phyloP scores from a whole-genome alignment of 2,888 invertebrate species.

The Calameuta pallipes region DNA sequence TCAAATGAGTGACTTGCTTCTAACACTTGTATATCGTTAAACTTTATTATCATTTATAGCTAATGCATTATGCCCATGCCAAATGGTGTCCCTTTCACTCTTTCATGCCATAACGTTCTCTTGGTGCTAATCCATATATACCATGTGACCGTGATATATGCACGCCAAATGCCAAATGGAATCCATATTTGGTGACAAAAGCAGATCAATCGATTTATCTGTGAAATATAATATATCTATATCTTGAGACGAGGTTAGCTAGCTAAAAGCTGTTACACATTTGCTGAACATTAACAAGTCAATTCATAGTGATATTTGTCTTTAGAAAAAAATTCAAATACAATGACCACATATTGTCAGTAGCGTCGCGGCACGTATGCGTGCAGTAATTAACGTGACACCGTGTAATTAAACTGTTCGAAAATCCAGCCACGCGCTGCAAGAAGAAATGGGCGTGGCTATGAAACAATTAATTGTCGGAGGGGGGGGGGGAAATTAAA shows the following conservation, averaged over 20 bases:
- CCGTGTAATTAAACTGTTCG: not conserved
- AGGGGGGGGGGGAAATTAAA: too few species aligned
- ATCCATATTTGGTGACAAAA: not conserved
- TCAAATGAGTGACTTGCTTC: not conserved
- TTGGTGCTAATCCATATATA: not conserved
- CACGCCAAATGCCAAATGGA: not conserved
- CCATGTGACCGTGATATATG: not conserved
- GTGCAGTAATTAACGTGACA: not conserved
- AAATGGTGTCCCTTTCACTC: constrained; percentile 8
- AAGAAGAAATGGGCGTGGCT: not conserved
- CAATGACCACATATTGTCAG: not conserved
- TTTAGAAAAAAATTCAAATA: not conserved
- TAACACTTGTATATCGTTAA: not conserved
- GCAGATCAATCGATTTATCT: not conserved
- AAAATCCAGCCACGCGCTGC: not conserved
- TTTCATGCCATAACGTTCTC: not conserved
- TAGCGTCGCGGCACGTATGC: not conserved
- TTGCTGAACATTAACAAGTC: not conserved
- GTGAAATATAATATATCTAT: not conserved
- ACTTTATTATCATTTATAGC: not conserved
- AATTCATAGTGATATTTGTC: not conserved
- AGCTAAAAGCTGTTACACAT: not conserved
- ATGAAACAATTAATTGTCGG: not conserved
- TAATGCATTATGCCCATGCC: not conserved
- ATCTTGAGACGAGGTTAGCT: not conserved